Evolutionary conservation across 2,888 invertebrate genomes (phyloP).

Genomic region (Tyria jacobaeae): DNA sequence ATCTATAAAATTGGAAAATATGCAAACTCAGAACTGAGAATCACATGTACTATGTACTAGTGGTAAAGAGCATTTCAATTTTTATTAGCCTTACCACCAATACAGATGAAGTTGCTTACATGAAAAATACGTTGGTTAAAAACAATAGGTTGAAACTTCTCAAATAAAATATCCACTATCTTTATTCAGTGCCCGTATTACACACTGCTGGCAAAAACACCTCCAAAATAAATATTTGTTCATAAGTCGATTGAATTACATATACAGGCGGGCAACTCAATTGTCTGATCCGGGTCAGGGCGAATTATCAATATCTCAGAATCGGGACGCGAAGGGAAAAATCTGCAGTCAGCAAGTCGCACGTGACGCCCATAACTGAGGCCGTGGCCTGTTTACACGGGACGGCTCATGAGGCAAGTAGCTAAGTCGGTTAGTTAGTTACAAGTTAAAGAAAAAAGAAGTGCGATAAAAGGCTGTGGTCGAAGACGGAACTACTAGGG

Average conservation of each 20-base stretch:
- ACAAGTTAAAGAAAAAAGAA: too few species aligned
- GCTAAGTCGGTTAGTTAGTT: neutral
- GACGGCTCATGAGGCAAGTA: conserved; percentile 29
- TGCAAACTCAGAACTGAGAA: too few species aligned
- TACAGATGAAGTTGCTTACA: too few species aligned
- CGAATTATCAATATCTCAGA: conserved; percentile 72
- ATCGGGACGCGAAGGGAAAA: conserved; percentile 60
- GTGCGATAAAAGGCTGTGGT: too few species aligned
- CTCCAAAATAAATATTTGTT: conserved; percentile 46
- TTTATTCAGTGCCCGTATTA: conserved; percentile 5
- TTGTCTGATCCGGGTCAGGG: conserved; percentile 50
- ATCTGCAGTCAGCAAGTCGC: conserved; percentile 66
- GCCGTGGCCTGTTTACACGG: conserved; percentile 49
- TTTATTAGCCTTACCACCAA: too few species aligned
- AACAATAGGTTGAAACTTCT: neutral
- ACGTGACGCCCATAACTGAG: conserved; percentile 69
- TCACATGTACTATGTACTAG: too few species aligned
- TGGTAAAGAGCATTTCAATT: too few species aligned
- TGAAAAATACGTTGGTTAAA: neutral
- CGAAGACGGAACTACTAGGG: too few species aligned
- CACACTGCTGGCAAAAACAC: conserved; percentile 12
- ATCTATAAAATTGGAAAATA: too few species aligned
- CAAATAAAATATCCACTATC: neutral
- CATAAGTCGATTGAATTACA: conserved; percentile 52
- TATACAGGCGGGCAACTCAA: conserved; percentile 42